Conservation (phyloP, 2,888 invertebrate species). For the Pogonocherus hispidulus region DNA sequence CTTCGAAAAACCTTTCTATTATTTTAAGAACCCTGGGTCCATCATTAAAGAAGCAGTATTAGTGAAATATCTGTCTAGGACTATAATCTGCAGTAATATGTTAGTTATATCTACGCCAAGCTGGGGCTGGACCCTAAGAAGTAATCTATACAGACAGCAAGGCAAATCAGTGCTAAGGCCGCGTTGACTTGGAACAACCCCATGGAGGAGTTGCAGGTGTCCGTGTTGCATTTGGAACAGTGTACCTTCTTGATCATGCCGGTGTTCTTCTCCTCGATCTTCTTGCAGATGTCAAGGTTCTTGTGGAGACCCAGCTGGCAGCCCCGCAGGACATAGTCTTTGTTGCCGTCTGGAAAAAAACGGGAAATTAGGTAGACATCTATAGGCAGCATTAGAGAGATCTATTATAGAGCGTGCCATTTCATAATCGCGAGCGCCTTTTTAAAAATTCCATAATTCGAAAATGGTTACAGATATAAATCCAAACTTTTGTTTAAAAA, state of each 20-base stretch:
- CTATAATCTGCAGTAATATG: no score
- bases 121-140: no score
- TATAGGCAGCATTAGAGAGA: no score
- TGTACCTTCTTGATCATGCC: conserved; percentile 54
- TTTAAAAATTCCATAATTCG: no score
- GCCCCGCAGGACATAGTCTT: conserved; percentile 60
- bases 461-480: no score
- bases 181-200: conserved; percentile 54
- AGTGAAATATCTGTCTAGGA: no score
- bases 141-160: neutral
- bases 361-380: neutral
- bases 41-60: no score
- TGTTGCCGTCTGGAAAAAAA: conserved; percentile 60
- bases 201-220: conserved; percentile 69
- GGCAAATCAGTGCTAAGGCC: neutral
- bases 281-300: conserved; percentile 62
- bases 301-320: conserved; percentile 64
- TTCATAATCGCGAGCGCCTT: no score
- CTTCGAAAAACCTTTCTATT: no score
- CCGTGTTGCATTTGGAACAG: conserved; percentile 69
- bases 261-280: conserved; percentile 55
- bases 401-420: no score
- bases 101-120: neutral
- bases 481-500: no score
- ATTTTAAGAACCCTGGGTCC: no score